These are phyloP conservation scores for Corbicula japonica DNA, from an alignment of 2,888 invertebrate genomes.

Conservation along the genomic window DNA sequence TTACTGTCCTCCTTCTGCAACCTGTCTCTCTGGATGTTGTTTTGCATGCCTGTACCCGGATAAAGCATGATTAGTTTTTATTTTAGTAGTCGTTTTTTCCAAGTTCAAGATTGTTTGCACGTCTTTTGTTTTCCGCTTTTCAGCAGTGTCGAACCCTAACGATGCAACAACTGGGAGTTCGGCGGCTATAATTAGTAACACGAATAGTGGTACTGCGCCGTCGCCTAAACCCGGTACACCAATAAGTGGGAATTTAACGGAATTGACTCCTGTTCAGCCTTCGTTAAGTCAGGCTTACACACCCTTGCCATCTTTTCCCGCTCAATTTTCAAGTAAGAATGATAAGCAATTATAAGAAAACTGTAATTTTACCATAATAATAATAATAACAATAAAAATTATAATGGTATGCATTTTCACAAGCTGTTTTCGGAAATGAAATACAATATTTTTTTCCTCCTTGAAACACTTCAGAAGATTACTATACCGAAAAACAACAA, in stretches of 20 bases:
- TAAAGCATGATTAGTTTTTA: too few relatives aligned
- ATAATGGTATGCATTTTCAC: too few relatives aligned
- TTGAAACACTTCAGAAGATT: too few relatives aligned
- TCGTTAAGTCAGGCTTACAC: constrained; percentile 61
- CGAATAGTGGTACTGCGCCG: constrained; percentile 51
- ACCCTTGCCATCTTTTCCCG: constrained; percentile 67
- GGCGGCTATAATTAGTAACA: constrained; percentile 42
- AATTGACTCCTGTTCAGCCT: constrained; percentile 65
- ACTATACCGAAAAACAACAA: too few relatives aligned
- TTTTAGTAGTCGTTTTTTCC: neutral
- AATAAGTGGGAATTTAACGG: constrained; percentile 59
- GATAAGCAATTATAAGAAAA: too few relatives aligned
- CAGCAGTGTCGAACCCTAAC: constrained; percentile 61
- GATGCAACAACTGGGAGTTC: constrained; percentile 45
- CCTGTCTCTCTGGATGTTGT: too few relatives aligned
- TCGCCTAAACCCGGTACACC: constrained; percentile 62
- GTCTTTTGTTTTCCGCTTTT: constrained; percentile 57
- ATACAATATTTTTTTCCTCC: too few relatives aligned
- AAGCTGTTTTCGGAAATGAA: too few relatives aligned
- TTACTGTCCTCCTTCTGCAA: too few relatives aligned
- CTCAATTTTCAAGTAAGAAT: constrained; percentile 70
- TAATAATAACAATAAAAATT: too few relatives aligned
- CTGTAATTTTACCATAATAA: too few relatives aligned
- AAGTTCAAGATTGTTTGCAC: constrained; percentile 1
- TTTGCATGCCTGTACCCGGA: too few relatives aligned